These are phyloP conservation scores for Peromyscus melanophrys DNA, from an alignment of 2,797 vertebrate genomes.

Conservation along the genomic window DNA sequence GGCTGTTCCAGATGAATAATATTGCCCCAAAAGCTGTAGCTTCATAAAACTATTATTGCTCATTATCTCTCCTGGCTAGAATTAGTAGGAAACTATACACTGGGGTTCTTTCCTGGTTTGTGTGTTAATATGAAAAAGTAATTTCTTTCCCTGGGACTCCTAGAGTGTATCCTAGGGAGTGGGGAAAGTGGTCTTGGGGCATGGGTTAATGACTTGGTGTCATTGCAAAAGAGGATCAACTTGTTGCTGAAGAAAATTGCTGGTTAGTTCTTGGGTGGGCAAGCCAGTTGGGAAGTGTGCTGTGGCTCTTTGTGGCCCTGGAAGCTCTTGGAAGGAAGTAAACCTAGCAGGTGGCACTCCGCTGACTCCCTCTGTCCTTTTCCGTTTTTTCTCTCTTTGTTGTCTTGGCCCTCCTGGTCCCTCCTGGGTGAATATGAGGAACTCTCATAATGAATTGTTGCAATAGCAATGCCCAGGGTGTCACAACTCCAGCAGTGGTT, in stretches of 20 bases:
- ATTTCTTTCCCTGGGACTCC: constrained; percentile 39
- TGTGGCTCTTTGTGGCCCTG: background rate
- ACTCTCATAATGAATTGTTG: background rate
- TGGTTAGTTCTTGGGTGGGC: background rate
- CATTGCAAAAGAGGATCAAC: background rate
- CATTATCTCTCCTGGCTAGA: constrained; percentile 61
- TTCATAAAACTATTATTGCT: constrained; percentile 74
- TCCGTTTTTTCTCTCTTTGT: background rate
- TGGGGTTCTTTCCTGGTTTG: background rate
- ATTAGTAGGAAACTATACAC: constrained; percentile 67
- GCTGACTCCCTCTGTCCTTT: background rate
- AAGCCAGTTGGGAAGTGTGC: background rate
- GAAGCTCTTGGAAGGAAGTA: background rate
- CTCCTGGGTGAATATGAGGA: background rate
- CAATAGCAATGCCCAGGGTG: background rate
- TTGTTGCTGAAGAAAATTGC: background rate
- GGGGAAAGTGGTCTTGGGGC: constrained; percentile 8
- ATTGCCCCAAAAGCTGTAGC: constrained; percentile 56
- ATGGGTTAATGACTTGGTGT: background rate
- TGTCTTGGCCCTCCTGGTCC: background rate
- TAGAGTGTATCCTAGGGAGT: constrained; percentile 18
- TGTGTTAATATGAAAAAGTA: constrained; percentile 47
- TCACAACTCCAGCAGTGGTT: background rate
- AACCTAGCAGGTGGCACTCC: background rate
- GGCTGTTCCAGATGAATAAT: constrained; percentile 75